A percentile compares a stretch with the other conserved stretches of the same genome.
These are phyloP conservation scores for Tuberolachnus salignus DNA, from an alignment of 2,888 invertebrate genomes.

Conservation along the genomic window DNA sequence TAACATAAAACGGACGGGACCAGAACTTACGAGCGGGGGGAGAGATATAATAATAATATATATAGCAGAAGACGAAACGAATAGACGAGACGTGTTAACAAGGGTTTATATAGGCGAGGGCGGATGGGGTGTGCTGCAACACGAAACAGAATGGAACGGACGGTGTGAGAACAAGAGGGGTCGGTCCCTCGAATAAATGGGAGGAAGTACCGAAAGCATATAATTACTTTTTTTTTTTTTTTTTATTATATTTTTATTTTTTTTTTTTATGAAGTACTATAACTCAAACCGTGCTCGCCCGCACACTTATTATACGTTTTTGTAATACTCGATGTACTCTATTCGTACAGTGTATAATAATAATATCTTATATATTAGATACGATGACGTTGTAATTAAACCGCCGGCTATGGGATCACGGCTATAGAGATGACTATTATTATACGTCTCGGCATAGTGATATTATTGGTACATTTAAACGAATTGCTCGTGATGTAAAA, in stretches of 20 bases:
- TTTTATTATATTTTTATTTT: too few relatives aligned
- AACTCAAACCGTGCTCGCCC: slow-evolving; percentile 19
- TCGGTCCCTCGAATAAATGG: slow-evolving; percentile 45
- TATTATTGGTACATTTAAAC: too few relatives aligned
- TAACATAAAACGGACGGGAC: too few relatives aligned
- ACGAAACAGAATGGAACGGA: slow-evolving; percentile 29
- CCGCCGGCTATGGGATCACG: too few relatives aligned
- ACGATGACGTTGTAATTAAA: not conserved
- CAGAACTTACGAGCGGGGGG: not conserved
- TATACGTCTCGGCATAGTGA: too few relatives aligned
- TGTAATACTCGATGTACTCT: not conserved
- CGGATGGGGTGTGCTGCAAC: slow-evolving; percentile 4
- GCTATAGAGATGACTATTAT: too few relatives aligned
- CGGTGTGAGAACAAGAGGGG: slow-evolving; percentile 41
- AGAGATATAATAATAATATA: too few relatives aligned
- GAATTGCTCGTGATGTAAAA: too few relatives aligned
- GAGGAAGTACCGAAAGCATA: slow-evolving; percentile 45
- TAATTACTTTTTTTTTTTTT: slow-evolving; percentile 51
- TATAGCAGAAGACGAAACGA: slow-evolving; percentile 31
- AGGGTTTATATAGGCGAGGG: slow-evolving; percentile 30
- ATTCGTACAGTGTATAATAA: not conserved
- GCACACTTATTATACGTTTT: not conserved
- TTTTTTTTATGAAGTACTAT: slow-evolving; percentile 33
- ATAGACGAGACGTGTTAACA: slow-evolving; percentile 42
- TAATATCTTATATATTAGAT: not conserved